Evolutionary conservation across 1,140 invertebrate genomes (phyloP).

Genomic region (Anoplophora glabripennis): DNA sequence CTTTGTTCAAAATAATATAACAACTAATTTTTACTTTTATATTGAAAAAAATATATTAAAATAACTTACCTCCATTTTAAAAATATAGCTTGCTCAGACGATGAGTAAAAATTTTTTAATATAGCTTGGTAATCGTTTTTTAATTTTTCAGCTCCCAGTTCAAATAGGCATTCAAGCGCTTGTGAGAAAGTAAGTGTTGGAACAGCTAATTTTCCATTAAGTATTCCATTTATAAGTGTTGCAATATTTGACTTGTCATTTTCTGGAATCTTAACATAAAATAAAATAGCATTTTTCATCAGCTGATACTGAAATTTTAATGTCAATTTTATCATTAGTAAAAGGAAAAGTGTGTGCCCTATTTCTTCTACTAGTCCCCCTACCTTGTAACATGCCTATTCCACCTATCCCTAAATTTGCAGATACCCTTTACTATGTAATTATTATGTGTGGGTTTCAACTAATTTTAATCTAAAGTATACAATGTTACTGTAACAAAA

Average conservation of each 20-base stretch:
- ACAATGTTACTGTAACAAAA: too few species aligned
- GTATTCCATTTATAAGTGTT: constrained; percentile 18
- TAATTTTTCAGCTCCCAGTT: constrained; percentile 24
- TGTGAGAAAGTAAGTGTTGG: constrained; percentile 11
- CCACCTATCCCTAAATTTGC: too few species aligned
- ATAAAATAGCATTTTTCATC: not conserved
- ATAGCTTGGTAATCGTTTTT: constrained; percentile 25
- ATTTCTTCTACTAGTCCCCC: too few species aligned
- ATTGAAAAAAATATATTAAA: too few species aligned
- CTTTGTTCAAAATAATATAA: too few species aligned
- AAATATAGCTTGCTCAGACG: constrained; percentile 4
- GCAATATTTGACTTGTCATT: constrained; percentile 16
- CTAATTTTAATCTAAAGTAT: too few species aligned
- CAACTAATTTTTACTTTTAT: too few species aligned
- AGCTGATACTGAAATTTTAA: not conserved
- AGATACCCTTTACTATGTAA: too few species aligned
- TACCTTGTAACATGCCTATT: too few species aligned
- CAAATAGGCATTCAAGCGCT: constrained; percentile 23
- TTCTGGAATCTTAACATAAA: constrained; percentile 7
- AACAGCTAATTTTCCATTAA: constrained; percentile 17
- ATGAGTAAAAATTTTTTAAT: constrained; percentile 10
- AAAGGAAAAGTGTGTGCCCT: too few species aligned
- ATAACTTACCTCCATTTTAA: constrained; percentile 25
- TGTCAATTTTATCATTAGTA: too few species aligned
- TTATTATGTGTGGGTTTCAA: too few species aligned